These are phyloP conservation scores for Neodiprion virginianus DNA, from an alignment of 1,140 invertebrate species.

Conservation along the genomic window DNA sequence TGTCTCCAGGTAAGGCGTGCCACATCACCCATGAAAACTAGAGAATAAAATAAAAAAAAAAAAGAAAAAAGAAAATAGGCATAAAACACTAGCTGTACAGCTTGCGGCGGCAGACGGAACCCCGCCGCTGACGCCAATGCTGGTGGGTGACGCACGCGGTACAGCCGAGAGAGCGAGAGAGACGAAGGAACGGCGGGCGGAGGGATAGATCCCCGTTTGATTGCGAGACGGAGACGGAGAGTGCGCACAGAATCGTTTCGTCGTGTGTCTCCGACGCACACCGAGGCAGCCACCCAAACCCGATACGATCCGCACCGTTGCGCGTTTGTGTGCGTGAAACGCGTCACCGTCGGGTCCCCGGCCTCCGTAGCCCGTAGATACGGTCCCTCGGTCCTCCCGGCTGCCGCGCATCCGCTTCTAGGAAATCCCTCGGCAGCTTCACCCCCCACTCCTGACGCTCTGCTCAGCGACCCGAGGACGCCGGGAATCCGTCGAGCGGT, in stretches of 20 bases:
- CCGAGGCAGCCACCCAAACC: not conserved
- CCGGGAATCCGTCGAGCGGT: not conserved
- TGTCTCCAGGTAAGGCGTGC: too few species aligned
- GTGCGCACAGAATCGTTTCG: not conserved
- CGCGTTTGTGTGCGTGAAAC: too few species aligned
- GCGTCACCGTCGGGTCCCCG: conserved; percentile 4
- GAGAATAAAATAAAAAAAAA: too few species aligned
- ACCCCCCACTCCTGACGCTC: not conserved
- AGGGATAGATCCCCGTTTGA: too few species aligned
- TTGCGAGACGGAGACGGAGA: not conserved
- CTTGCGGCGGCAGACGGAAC: not conserved
- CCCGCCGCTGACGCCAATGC: not conserved
- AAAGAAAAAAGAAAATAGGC: too few species aligned
- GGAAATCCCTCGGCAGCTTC: not conserved
- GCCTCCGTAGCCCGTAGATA: too few species aligned
- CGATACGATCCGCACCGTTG: not conserved
- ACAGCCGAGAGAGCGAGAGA: not conserved
- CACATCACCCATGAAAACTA: too few species aligned
- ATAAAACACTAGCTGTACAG: too few species aligned
- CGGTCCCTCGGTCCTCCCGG: not conserved
- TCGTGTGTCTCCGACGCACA: not conserved
- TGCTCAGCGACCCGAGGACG: not conserved
- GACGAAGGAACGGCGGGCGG: too few species aligned
- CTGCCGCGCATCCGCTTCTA: not conserved
- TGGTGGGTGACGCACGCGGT: not conserved